Evolutionary conservation across 2,113 vertebrate genomes (phyloP).

Genomic region (Strix uralensis): DNA sequence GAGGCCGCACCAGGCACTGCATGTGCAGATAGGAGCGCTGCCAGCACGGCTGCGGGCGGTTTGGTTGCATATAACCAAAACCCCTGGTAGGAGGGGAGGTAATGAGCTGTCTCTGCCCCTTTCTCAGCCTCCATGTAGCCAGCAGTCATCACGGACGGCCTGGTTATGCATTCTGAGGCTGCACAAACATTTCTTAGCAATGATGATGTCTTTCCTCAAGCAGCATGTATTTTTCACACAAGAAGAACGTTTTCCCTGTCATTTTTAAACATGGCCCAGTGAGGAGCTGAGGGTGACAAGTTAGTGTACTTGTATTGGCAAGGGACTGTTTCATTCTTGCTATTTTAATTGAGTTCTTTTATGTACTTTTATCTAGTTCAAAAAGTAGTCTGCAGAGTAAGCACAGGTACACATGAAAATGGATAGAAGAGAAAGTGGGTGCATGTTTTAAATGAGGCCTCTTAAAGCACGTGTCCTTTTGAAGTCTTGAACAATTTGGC

Average conservation of each 20-base stretch:
- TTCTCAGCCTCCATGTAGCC: neutral
- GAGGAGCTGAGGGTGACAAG: conserved; percentile 1
- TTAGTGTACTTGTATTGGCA: neutral
- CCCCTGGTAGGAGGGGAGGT: neutral
- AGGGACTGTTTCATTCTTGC: conserved; percentile 35
- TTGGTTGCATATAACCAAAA: neutral
- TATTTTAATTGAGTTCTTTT: conserved; percentile 47
- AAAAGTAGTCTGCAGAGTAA: conserved; percentile 8
- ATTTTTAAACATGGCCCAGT: conserved; percentile 4
- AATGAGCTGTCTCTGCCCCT: neutral
- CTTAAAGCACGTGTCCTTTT: neutral
- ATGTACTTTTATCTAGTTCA: conserved; percentile 48
- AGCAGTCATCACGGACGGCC: neutral
- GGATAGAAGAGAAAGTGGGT: neutral
- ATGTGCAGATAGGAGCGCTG: conserved; percentile 50
- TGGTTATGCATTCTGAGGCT: fast-evolving
- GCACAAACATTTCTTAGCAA: neutral
- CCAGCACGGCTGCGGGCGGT: neutral
- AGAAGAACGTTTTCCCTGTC: conserved; percentile 5
- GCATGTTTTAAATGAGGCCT: neutral
- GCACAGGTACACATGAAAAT: neutral
- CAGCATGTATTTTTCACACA: neutral
- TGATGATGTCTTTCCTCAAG: neutral
- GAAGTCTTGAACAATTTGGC: neutral
- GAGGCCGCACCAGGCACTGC: neutral